Percentiles rank a stretch among this genome's conserved stretches.
Evolutionary conservation across 2,888 invertebrate genomes (phyloP).

Genomic region (Apantesis nais): DNA sequence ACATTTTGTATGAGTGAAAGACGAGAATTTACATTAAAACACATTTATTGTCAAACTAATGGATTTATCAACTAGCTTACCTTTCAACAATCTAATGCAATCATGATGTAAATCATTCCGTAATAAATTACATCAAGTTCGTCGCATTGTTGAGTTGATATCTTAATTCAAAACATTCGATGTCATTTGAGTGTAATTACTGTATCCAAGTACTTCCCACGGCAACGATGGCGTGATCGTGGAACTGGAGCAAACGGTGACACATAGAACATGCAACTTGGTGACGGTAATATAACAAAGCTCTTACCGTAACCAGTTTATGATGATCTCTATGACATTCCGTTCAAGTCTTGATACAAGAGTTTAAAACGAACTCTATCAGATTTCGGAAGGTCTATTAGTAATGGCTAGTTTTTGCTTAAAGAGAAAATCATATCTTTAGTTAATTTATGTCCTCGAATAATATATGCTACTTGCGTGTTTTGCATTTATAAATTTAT

Average conservation of each 20-base stretch:
- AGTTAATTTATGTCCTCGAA: slow-evolving; percentile 29
- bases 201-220: slow-evolving; percentile 75
- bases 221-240: slow-evolving; percentile 61
- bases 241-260: slow-evolving; percentile 74
- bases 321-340: slow-evolving; percentile 50
- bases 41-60: not conserved
- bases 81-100: slow-evolving; percentile 17
- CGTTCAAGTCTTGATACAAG: slow-evolving; percentile 31
- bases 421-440: slow-evolving; percentile 31
- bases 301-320: slow-evolving; percentile 52
- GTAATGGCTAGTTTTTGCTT: slow-evolving; percentile 54
- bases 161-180: slow-evolving; percentile 49
- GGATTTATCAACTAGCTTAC: slow-evolving; percentile 29
- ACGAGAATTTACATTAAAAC: not conserved
- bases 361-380: slow-evolving; percentile 30
- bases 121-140: slow-evolving; percentile 43
- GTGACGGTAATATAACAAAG: slow-evolving; percentile 69
- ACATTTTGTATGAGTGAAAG: not conserved
- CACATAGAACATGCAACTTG: slow-evolving; percentile 68
- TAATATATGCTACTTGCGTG: not conserved
- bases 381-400: slow-evolving; percentile 51
- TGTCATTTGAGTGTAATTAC: slow-evolving; percentile 54
- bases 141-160: slow-evolving; percentile 47
- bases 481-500: not conserved
- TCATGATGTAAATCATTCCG: slow-evolving; percentile 24